Evolutionary conservation across 1,140 invertebrate species (phyloP), one percentile per base, ranked within the genome.

Genomic region (Drosophila gunungcola): DNA sequence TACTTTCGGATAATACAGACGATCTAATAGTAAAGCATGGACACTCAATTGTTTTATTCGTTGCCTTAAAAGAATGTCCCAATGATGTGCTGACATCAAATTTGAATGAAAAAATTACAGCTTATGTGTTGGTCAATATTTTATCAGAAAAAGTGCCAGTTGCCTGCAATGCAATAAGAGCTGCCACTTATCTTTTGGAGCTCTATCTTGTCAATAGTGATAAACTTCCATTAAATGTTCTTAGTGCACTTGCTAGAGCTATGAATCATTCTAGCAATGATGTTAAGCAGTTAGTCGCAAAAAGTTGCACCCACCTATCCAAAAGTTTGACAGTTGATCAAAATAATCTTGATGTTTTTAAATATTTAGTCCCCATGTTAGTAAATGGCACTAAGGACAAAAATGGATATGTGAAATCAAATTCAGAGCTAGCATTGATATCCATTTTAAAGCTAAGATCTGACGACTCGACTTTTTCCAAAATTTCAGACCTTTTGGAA

Each of bases 321-420:
- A 95, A 95, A 85, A 93, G 92, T 72, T 93, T 95, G 63, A 90
- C 93, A 41, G 89, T 93, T 55, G 94, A 95, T 68, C 94, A 94
- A 81, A 94, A 95, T 93, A 93, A 96, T 13, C 93, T 95, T 4
- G 96, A 97, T 78, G 92, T 98, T 60, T 93, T 98, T 36, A 97
- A 96, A 89, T 91, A 95, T 13, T 93, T 98, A 53, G 92, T 99
- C 55, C 97, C 98, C 5, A 97, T 97, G 93, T 93, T 99, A 62
- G 98, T 99, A 2, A 99, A 99, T 93, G 98, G 98, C 57, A 98
- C 98, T 21, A 99, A 99, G 93, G 98, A 99, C 93, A 99, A 99
- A 93, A 99, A 99, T 93, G 96, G 97, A 21, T 96, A 97, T 82
- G 98, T 99, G 3, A 97, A 97, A 92, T 96, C 97, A 2, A 97